phyloP scores from a whole-genome alignment of 2,797 vertebrate species.

The Dromococcyx pavoninus region DNA sequence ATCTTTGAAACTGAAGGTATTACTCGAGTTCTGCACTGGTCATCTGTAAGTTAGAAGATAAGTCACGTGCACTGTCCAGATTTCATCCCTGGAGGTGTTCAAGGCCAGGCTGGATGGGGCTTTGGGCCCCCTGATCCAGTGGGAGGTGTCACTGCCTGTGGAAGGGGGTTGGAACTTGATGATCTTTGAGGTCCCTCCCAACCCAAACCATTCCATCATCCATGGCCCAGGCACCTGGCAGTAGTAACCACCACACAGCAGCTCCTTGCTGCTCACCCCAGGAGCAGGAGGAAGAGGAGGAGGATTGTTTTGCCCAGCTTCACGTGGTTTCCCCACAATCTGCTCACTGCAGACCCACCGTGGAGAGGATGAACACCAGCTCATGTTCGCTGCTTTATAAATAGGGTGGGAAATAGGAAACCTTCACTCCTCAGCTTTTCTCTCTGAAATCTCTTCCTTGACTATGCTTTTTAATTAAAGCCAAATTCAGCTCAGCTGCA shows the following conservation, averaged over 20 bases:
- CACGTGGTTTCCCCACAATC: neutral
- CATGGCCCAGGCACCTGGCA: fast-evolving
- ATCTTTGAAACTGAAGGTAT: neutral
- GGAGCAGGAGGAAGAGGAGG: fast-evolving
- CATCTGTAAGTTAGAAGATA: neutral
- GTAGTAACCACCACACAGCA: neutral
- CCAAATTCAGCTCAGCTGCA: neutral
- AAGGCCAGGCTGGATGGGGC: no score
- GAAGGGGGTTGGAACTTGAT: no score
- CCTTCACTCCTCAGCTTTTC: conserved; percentile 12
- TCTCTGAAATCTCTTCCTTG: neutral
- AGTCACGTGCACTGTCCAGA: neutral
- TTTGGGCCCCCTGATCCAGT: no score
- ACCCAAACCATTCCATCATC: no score
- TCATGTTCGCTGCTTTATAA: neutral
- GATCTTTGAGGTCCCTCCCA: no score
- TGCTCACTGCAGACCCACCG: neutral
- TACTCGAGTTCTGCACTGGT: neutral
- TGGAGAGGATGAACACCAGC: neutral
- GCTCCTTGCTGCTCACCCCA: neutral
- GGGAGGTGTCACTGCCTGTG: no score
- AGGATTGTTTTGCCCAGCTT: neutral
- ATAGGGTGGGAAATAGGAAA: conserved; percentile 6
- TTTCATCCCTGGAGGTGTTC: no score
- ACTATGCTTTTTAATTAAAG: neutral